Base-by-base conservation (phyloP, 2,888 invertebrate genomes). In the Brachylomia viminalis region DNA sequence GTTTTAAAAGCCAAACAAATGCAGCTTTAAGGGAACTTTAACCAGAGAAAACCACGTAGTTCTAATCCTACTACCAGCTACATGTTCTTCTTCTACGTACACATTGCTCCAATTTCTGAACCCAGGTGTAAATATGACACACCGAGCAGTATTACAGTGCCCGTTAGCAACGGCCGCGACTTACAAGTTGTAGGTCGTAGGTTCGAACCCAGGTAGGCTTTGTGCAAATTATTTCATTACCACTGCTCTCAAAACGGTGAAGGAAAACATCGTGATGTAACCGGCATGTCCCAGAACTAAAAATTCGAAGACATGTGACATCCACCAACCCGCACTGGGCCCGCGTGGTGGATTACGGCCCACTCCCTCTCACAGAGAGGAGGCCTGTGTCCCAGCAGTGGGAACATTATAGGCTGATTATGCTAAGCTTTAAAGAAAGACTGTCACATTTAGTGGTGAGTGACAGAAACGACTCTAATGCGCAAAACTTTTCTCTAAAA, bases 1-100 rank as follows among this genome's bases (percentile, higher is more conserved):
- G n/a, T 49, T 67, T 17, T 23, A 13, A 38, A 76, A 76, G 59
- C 77, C 68, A 61, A 45, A 76, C 49, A 76, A 76, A 68, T 61
- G 45, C 76, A 33, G 59, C 66, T 76, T 52, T 45, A 27, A 61
- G 1, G 45, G 30, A 76, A 76, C n/a, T 75, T 65, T 30, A 76
- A 49, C 42, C 15, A 33, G 49, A 8, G 64, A 42, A 42, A 56
- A 58, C n/a, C n/a, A 49, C 33, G 7, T 56, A 56, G 7, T 23
- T 23, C 5, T 38, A 38, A 38, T 30, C 65, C 20, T 20, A 49
- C 13, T 10, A 42, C 30, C 11, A 20, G 52, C 20, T 45, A 52
- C 3, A 67, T 23, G 15, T 33, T 67, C 15, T 67, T 17, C 17
- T 17, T n/a, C 8, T 47, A 7, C 4, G 23, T 47, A 23, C 47